Conservation (phyloP, 92 coral and sea anemone genomes). For the Parazoanthus darwini region DNA sequence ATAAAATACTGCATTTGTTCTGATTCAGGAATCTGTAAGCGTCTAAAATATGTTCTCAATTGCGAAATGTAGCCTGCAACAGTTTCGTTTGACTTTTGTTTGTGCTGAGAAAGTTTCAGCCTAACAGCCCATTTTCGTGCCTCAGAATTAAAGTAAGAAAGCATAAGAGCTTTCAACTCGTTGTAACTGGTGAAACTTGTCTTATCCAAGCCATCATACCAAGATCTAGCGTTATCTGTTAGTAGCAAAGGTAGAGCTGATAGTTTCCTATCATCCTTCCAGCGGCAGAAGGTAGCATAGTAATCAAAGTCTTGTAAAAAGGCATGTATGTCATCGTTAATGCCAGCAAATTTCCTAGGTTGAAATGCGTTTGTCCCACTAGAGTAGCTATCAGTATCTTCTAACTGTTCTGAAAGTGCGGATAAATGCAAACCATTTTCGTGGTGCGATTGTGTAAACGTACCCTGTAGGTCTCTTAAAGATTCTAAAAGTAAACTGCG, state of each 20-base stretch:
- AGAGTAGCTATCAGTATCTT: background rate
- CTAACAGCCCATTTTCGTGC: background rate
- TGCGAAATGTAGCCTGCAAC: constrained; percentile 6
- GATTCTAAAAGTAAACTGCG: background rate
- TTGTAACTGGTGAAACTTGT: background rate
- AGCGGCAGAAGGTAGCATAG: constrained; percentile 15
- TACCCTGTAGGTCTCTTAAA: background rate
- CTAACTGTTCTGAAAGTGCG: background rate
- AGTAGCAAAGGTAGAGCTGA: background rate
- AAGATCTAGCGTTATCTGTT: constrained; percentile 3
- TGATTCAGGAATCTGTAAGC: background rate
- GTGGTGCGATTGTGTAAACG: background rate
- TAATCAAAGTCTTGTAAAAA: background rate
- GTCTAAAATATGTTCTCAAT: background rate
- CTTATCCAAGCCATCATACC: constrained; percentile 17
- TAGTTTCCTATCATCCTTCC: background rate
- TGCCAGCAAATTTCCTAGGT: background rate
- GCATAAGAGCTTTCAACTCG: constrained; percentile 1
- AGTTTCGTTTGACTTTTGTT: constrained; percentile 1
- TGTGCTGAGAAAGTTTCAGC: constrained; percentile 4
- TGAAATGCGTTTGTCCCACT: background rate
- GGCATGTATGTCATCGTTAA: background rate
- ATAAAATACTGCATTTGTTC: background rate
- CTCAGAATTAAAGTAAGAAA: background rate
- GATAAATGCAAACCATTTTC: background rate